Conservation (phyloP, 2,888 invertebrate species). For the Epistrophe eligans region DNA sequence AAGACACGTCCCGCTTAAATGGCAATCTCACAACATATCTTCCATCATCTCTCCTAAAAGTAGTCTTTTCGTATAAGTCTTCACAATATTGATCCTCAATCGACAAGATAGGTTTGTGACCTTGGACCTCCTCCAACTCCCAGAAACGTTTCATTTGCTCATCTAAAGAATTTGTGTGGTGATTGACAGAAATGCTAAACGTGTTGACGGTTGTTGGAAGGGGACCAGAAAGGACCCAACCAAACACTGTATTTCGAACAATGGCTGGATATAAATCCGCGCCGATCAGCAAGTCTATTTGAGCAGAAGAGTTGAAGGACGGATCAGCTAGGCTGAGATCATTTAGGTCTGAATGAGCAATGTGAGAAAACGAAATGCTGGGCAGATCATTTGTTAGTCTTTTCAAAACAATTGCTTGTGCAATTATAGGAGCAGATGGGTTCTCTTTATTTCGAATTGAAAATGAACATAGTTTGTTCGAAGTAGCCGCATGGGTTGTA, state of each 20-base stretch:
- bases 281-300: conserved; percentile 8
- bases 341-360: background rate
- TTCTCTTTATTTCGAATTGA: background rate
- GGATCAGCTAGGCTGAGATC: conserved; percentile 1
- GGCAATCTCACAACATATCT: background rate
- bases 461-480: background rate
- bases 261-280: conserved; percentile 1
- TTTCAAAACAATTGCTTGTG: background rate
- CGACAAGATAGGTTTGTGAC: background rate
- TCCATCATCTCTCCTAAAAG: background rate
- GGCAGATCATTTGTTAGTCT: background rate
- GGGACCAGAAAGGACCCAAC: conserved; percentile 3
- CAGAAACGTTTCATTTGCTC: background rate
- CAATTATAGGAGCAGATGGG: background rate
- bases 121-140: background rate
- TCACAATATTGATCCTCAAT: background rate
- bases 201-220: background rate
- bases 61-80: background rate
- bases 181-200: background rate
- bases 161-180: background rate
- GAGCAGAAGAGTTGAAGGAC: background rate
- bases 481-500: background rate
- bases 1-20: background rate
- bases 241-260: background rate
- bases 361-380: background rate